phyloP scores from a whole-genome alignment of 2,113 vertebrate genomes.

The Siniperca chuatsi region DNA sequence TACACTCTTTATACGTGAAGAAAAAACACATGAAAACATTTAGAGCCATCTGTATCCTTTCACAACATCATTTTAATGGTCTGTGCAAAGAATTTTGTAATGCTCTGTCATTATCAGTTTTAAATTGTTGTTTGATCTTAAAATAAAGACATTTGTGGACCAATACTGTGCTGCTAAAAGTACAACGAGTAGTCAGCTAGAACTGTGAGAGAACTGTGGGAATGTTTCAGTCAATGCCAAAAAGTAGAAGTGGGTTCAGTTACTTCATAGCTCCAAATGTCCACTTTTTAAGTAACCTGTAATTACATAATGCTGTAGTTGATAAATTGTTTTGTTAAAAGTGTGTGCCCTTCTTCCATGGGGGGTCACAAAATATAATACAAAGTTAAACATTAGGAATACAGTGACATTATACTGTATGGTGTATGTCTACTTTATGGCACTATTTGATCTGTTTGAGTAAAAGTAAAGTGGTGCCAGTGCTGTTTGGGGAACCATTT shows the following conservation, averaged over 20 bases:
- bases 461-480: background rate
- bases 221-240: background rate
- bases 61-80: too few relatives aligned
- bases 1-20: too few relatives aligned
- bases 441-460: background rate
- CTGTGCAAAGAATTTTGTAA: too few relatives aligned
- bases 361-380: background rate
- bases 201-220: background rate
- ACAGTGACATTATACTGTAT: background rate
- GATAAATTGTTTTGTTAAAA: background rate
- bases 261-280: background rate
- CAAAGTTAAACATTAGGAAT: background rate
- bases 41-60: too few relatives aligned
- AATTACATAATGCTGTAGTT: background rate
- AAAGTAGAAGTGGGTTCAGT: background rate
- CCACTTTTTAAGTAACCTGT: background rate
- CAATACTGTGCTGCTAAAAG: background rate
- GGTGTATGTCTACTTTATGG: background rate
- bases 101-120: too few relatives aligned
- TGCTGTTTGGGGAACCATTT: too few relatives aligned
- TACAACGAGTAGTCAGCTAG: background rate
- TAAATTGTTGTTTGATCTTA: too few relatives aligned
- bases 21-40: too few relatives aligned
- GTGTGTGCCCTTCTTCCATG: background rate
- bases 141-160: too few relatives aligned